phyloP scores from a whole-genome alignment of 1,140 invertebrate genomes.

The Apocrypta bakeri region DNA sequence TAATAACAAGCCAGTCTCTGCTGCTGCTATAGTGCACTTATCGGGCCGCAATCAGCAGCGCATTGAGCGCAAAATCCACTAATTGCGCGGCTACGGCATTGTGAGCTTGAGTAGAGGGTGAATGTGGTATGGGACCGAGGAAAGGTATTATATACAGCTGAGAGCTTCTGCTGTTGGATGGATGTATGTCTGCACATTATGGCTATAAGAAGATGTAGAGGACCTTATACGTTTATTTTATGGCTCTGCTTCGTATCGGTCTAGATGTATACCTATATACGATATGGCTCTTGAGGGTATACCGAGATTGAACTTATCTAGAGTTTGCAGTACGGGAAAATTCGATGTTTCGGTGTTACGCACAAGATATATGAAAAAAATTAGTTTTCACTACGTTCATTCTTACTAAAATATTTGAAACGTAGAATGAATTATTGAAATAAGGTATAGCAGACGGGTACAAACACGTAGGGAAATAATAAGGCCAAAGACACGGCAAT shows the following conservation, averaged over 20 bases:
- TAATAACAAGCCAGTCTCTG: background rate
- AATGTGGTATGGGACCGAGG: background rate
- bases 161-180: background rate
- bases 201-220: background rate
- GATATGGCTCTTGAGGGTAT: too few relatives aligned
- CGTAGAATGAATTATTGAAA: too few relatives aligned
- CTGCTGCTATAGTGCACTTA: background rate
- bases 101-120: background rate
- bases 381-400: too few relatives aligned
- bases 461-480: slow-evolving; percentile 34
- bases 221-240: background rate
- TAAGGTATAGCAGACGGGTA: too few relatives aligned
- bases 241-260: too few relatives aligned
- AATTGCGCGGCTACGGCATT: slow-evolving; percentile 1
- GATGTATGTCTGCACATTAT: background rate
- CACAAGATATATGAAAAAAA: too few relatives aligned
- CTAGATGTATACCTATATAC: too few relatives aligned
- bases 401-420: too few relatives aligned
- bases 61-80: slow-evolving; percentile 28
- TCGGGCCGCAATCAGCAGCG: slow-evolving; percentile 27
- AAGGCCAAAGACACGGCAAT: slow-evolving; percentile 30
- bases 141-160: background rate
- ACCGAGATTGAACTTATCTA: too few relatives aligned
- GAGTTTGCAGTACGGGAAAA: too few relatives aligned
- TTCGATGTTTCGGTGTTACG: too few relatives aligned